Evolutionary conservation across 2,888 invertebrate species (phyloP), one percentile per base, ranked within the genome.

Genomic region (Oasisia sp.): DNA sequence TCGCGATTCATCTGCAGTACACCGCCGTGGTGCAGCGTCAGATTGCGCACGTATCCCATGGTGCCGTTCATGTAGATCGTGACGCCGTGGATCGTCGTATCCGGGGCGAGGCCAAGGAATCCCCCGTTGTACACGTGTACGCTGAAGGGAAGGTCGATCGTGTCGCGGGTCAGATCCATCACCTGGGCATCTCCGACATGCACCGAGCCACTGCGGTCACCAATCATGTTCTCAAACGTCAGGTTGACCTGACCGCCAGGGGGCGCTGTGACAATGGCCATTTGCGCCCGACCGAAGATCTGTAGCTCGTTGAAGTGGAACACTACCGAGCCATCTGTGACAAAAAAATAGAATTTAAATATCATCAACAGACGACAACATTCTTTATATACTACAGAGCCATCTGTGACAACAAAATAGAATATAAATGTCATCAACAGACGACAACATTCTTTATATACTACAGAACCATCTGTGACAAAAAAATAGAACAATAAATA

Each of bases 301-400:
- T 95, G 95, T n/a, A 95, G 92, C 93, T 95, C 95, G 89, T 95
- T 92, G 91, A 95, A 94, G 89, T 93, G 92, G 93, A 94, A 95
- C 19, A 91, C n/a, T 1, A n/a, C 90, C 2, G 91, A 91, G 92
- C 92, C 93, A 89, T 92, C 95, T 95, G 93, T 27, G 38, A 92
- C 92, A 58, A 58, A 12, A 14, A 58, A 58, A 74, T 89, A 74
- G 19, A 7, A 45, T 45, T 45, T 45, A 45, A 45, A 45, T 45
- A n/a, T n/a, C n/a, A n/a, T n/a, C n/a, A n/a, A n/a, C n/a, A n/a
- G n/a, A n/a, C n/a, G n/a, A n/a, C n/a, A n/a, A n/a, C n/a, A n/a
- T n/a, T n/a, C n/a, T n/a, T n/a, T n/a, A n/a, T n/a, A n/a, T n/a
- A n/a, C n/a, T n/a, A n/a, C n/a, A n/a, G n/a, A n/a, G n/a, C n/a